Evolutionary conservation across 2,888 invertebrate species (phyloP).

Genomic region (Oeneis ivallda): DNA sequence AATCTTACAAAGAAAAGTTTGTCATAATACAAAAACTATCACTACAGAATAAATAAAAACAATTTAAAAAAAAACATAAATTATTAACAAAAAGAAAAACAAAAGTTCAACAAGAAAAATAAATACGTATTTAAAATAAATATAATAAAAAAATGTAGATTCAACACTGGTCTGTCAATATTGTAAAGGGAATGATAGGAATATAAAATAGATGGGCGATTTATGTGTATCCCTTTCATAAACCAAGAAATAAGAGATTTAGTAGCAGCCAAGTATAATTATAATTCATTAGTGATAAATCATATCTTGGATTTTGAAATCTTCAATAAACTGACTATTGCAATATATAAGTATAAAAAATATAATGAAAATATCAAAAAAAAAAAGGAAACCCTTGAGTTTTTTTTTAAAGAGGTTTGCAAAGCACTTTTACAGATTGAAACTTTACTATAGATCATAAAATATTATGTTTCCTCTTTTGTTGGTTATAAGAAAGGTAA

Average conservation of each 20-base stretch:
- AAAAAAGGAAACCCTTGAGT: too few relatives aligned
- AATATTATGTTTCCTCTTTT: neutral
- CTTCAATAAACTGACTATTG: too few relatives aligned
- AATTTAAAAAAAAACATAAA: conserved; percentile 72
- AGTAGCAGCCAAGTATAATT: neutral
- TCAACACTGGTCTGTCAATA: conserved; percentile 83
- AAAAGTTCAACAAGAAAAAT: conserved; percentile 72
- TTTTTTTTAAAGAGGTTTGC: neutral
- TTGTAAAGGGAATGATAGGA: conserved; percentile 52
- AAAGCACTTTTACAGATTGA: neutral
- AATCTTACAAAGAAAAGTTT: conserved; percentile 49
- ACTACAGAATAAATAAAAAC: conserved; percentile 79
- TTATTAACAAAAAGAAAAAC: conserved; percentile 76
- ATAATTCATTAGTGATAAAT: too few relatives aligned
- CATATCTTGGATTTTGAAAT: too few relatives aligned
- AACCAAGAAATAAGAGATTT: neutral
- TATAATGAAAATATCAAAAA: too few relatives aligned
- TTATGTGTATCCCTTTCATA: neutral
- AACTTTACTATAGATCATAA: neutral
- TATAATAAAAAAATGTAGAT: conserved; percentile 57
- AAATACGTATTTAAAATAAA: conserved; percentile 72
- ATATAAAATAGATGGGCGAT: conserved; percentile 45
- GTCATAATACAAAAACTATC: conserved; percentile 49
- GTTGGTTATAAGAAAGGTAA: conserved; percentile 4
- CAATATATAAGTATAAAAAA: too few relatives aligned